A percentile compares a stretch with the other conserved stretches of the same genome.
phyloP scores from a whole-genome alignment of 2,113 vertebrate genomes.

The Clarias magur region DNA sequence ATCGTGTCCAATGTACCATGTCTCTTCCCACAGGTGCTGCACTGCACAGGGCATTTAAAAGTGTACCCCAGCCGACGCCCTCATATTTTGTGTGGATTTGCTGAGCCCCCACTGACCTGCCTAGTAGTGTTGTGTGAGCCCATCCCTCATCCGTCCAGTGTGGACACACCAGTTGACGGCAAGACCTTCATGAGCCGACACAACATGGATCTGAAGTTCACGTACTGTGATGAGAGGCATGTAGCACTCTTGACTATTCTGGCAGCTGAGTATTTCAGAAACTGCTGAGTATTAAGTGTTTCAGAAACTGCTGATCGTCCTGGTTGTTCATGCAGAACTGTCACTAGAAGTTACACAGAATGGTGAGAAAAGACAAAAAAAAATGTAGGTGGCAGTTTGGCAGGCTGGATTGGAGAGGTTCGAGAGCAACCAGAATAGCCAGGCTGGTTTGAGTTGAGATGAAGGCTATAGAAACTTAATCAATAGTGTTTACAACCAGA shows the following conservation, averaged over 20 bases:
- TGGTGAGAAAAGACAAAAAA: background rate
- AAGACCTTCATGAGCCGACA: constrained; percentile 95
- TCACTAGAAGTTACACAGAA: background rate
- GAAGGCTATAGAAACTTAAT: background rate
- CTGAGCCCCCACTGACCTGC: constrained; percentile 81
- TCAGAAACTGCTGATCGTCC: background rate
- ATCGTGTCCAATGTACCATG: background rate
- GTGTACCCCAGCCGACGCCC: constrained; percentile 72
- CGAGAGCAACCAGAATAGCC: background rate
- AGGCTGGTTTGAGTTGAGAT: background rate
- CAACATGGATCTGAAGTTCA: constrained; percentile 98
- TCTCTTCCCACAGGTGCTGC: constrained; percentile 79
- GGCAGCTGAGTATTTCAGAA: background rate
- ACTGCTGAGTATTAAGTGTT: background rate
- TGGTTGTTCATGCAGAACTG: background rate
- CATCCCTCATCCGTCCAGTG: constrained; percentile 85
- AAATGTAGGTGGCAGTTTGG: background rate
- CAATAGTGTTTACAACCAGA: background rate
- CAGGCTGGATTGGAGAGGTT: background rate
- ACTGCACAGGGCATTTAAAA: constrained; percentile 87
- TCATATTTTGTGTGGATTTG: constrained; percentile 75
- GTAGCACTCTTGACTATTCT: background rate
- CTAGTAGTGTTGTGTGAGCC: constrained; percentile 91
- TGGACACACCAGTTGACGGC: constrained; percentile 87
- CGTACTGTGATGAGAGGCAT: constrained; percentile 92